Percentiles rank a stretch among this genome's conserved stretches.
These are phyloP conservation scores for Papilio polytes DNA, from an alignment of 1,140 invertebrate genomes.

Conservation along the genomic window DNA sequence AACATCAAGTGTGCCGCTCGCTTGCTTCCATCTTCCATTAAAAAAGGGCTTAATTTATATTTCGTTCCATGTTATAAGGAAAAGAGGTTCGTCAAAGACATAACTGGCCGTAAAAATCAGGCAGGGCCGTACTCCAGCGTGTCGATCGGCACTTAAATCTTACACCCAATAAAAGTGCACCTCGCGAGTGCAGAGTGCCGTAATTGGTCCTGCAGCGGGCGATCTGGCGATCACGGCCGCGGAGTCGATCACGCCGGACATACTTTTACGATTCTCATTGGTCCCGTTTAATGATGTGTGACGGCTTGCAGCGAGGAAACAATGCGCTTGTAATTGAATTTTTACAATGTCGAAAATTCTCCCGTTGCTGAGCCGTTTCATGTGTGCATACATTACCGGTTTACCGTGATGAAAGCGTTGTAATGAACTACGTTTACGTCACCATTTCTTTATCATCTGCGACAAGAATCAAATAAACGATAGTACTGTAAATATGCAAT, in stretches of 20 bases:
- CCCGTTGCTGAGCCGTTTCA: slow-evolving; percentile 9
- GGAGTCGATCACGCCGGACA: slow-evolving; percentile 61
- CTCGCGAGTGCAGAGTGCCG: slow-evolving; percentile 64
- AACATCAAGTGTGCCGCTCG: slow-evolving; percentile 15
- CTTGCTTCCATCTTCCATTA: slow-evolving; percentile 21
- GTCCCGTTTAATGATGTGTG: slow-evolving; percentile 79
- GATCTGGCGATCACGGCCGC: slow-evolving; percentile 65
- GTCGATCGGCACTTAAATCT: slow-evolving; percentile 81
- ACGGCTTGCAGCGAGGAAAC: slow-evolving; percentile 69
- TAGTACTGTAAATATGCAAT: background rate
- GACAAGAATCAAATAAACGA: background rate
- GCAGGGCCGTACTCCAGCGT: slow-evolving; percentile 65
- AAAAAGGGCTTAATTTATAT: slow-evolving; percentile 28
- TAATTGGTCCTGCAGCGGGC: slow-evolving; percentile 76
- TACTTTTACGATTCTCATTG: slow-evolving; percentile 81
- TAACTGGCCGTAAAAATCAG: slow-evolving; percentile 75
- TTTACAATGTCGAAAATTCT: slow-evolving; percentile 70
- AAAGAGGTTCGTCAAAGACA: slow-evolving; percentile 36
- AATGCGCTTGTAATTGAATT: slow-evolving; percentile 79
- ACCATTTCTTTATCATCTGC: background rate
- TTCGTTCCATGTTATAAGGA: slow-evolving; percentile 32
- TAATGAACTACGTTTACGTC: background rate
- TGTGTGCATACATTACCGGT: slow-evolving; percentile 5
- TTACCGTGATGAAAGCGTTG: background rate
- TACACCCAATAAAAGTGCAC: slow-evolving; percentile 82